Percentiles rank a stretch among this genome's conserved stretches.
phyloP scores from a whole-genome alignment of 1,140 invertebrate genomes.

The Formica exsecta region DNA sequence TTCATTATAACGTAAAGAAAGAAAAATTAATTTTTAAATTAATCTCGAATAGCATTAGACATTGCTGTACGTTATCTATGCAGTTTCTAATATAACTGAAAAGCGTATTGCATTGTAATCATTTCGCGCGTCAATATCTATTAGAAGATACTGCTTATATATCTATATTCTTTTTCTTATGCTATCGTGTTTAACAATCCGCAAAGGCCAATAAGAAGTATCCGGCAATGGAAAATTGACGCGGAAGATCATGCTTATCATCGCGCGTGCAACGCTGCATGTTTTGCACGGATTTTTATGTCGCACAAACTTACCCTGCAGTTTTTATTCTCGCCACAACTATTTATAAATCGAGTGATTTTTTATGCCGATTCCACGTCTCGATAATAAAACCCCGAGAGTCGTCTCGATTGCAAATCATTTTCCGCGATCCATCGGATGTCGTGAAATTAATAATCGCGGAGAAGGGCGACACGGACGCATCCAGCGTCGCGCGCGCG shows the following conservation, averaged over 20 bases:
- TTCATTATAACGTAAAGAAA: not conserved
- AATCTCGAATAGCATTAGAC: not conserved
- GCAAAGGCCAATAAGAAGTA: slow-evolving; percentile 43
- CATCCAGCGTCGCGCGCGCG: slow-evolving; percentile 81
- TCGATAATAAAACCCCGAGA: slow-evolving; percentile 6
- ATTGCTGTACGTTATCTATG: not conserved
- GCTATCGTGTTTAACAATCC: slow-evolving; percentile 31
- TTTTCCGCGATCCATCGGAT: slow-evolving; percentile 57
- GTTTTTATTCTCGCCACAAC: slow-evolving; percentile 21
- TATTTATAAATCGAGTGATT: not conserved
- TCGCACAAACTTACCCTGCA: slow-evolving; percentile 10
- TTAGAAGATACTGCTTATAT: not conserved
- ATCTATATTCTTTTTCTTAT: not conserved
- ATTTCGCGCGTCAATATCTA: slow-evolving; percentile 24
- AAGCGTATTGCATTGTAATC: not conserved
- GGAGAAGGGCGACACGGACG: slow-evolving; percentile 58
- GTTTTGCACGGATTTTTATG: slow-evolving; percentile 48
- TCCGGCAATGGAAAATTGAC: slow-evolving; percentile 30
- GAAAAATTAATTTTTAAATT: not conserved
- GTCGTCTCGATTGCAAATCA: slow-evolving; percentile 58
- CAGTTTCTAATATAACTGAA: not conserved
- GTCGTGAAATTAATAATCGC: slow-evolving; percentile 71
- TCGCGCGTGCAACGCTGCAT: slow-evolving; percentile 29
- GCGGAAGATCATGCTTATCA: slow-evolving; percentile 43
- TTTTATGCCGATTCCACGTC: not conserved